Percentiles rank a stretch among this genome's conserved stretches.
phyloP scores from a whole-genome alignment of 2,113 vertebrate genomes.

The Zingel zingel region DNA sequence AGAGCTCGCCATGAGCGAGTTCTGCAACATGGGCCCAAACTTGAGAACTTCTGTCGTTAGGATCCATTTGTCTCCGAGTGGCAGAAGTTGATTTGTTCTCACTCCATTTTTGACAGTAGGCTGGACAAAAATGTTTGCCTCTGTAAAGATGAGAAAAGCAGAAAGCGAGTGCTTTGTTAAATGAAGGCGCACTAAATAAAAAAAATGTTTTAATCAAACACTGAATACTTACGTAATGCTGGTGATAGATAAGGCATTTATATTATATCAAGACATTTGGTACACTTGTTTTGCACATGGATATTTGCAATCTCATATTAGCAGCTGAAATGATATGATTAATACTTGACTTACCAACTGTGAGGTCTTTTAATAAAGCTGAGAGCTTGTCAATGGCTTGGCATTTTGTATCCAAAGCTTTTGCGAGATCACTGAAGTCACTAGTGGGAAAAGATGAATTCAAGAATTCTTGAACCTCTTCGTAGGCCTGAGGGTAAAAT shows the following conservation, averaged over 20 bases:
- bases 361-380: conserved; percentile 47
- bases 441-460: conserved; percentile 33
- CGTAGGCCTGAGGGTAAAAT: conserved; percentile 58
- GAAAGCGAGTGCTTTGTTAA: neutral
- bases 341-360: conserved; percentile 58
- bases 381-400: conserved; percentile 55
- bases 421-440: conserved; percentile 45
- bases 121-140: conserved; percentile 11
- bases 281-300: neutral
- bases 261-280: neutral
- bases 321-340: neutral
- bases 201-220: neutral
- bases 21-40: conserved; percentile 72
- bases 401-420: conserved; percentile 62
- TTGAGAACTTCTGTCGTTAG: conserved; percentile 48
- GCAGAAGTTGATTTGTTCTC: conserved; percentile 19
- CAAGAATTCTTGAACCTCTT: conserved; percentile 65
- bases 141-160: conserved; percentile 45
- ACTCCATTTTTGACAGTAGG: neutral
- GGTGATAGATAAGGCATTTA: neutral
- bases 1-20: conserved; percentile 56
- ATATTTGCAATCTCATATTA: neutral
- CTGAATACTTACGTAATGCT: neutral
- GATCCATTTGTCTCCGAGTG: conserved; percentile 12
- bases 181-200: neutral